A percentile compares a stretch with the other conserved stretches of the same genome.
Evolutionary conservation across 1,140 invertebrate genomes (phyloP).

Genomic region (Leptopilina boulardi): DNA sequence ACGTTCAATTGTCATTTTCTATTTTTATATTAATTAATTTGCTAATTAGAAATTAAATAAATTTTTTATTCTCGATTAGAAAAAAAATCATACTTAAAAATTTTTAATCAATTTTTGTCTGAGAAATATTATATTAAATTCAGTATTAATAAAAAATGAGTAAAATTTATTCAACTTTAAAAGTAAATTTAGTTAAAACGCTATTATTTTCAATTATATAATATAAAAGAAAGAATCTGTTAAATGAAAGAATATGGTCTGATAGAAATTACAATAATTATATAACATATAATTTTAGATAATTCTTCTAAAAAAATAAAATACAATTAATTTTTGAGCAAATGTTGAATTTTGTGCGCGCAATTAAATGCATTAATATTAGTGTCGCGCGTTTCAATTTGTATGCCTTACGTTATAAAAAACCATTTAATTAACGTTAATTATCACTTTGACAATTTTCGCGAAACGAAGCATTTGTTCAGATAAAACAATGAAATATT

Average conservation of each 20-base stretch:
- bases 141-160: no score
- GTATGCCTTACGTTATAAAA: constrained; percentile 22
- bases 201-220: no score
- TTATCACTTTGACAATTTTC: constrained; percentile 36
- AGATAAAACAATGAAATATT: not conserved
- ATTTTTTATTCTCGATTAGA: not conserved
- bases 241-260: no score
- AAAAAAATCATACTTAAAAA: no score
- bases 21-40: not conserved
- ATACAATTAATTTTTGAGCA: constrained; percentile 58
- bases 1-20: not conserved
- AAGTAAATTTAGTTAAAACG: no score
- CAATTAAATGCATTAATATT: constrained; percentile 35
- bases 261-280: no score
- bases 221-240: no score
- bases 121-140: no score
- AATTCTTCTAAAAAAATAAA: no score
- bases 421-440: constrained; percentile 49
- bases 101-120: no score
- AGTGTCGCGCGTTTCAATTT: constrained; percentile 43
- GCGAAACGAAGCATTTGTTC: not conserved
- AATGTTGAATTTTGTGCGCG: constrained; percentile 33
- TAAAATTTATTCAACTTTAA: no score
- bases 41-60: not conserved
- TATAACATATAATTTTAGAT: no score